phyloP scores from a whole-genome alignment of 2,888 invertebrate genomes.

The Caenorhabditis sinica region DNA sequence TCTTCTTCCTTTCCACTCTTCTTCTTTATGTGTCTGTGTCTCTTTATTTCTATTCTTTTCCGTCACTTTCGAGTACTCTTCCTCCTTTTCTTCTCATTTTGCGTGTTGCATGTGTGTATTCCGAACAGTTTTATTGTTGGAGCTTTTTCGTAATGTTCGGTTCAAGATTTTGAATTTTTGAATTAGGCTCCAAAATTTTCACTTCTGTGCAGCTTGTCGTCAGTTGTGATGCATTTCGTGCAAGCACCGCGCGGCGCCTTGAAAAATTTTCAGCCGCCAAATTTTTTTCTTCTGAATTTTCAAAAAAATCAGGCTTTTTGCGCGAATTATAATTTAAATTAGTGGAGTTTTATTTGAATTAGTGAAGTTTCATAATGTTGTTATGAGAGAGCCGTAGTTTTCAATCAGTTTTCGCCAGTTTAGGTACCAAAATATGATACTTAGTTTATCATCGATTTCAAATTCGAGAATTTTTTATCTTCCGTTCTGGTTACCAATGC shows the following conservation, averaged over 20 bases:
- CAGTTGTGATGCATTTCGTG: slow-evolving; percentile 3
- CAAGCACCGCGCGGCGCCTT: slow-evolving; percentile 14
- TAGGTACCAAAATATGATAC: no score
- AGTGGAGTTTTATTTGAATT: no score
- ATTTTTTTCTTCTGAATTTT: not conserved
- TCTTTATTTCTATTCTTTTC: slow-evolving; percentile 43
- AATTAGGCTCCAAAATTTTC: not conserved
- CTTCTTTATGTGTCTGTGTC: slow-evolving; percentile 39
- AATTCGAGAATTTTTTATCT: no score
- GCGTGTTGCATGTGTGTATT: slow-evolving; percentile 47
- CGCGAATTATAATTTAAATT: no score
- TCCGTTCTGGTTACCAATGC: no score
- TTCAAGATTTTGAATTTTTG: not conserved
- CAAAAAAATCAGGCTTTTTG: not conserved
- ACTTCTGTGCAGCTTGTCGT: slow-evolving; percentile 11
- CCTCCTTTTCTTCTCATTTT: slow-evolving; percentile 18
- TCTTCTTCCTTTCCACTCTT: slow-evolving; percentile 27
- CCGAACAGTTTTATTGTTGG: slow-evolving; percentile 41
- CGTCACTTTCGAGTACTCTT: slow-evolving; percentile 49
- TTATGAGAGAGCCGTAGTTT: no score
- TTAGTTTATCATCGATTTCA: no score
- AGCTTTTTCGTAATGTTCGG: slow-evolving; percentile 40
- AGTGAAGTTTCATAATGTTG: no score
- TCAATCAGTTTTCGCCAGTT: no score
- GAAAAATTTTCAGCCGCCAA: slow-evolving; percentile 6